phyloP scores from a whole-genome alignment of 1,140 invertebrate genomes.

The Pseudobourletiella spinata region DNA sequence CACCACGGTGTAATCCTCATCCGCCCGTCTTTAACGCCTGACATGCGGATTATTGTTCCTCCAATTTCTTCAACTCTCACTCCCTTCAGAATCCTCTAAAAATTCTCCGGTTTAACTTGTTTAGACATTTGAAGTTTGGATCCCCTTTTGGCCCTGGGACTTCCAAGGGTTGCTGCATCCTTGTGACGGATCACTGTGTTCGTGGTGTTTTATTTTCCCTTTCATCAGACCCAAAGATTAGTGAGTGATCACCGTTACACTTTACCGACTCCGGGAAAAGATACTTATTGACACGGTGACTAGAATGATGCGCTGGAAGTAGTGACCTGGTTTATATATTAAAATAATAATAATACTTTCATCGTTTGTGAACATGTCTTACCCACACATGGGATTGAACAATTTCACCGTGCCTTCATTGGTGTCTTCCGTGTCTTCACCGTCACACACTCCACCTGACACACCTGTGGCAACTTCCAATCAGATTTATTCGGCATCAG shows the following conservation, averaged over 20 bases:
- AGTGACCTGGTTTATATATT: neutral
- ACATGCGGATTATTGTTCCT: too few relatives aligned
- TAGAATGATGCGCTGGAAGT: neutral
- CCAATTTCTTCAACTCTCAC: too few relatives aligned
- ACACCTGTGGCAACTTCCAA: neutral
- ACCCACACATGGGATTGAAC: neutral
- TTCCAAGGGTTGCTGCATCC: too few relatives aligned
- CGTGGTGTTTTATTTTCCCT: too few relatives aligned
- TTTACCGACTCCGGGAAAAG: neutral
- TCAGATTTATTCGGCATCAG: neutral
- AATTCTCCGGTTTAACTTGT: too few relatives aligned
- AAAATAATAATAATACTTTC: too few relatives aligned
- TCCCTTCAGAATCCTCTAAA: too few relatives aligned
- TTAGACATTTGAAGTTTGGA: too few relatives aligned
- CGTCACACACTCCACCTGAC: constrained; percentile 3
- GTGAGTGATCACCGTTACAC: neutral
- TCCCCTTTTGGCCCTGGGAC: too few relatives aligned
- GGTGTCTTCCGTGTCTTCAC: constrained; percentile 2
- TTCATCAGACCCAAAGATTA: neutral
- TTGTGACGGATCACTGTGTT: too few relatives aligned
- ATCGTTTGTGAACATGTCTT: neutral
- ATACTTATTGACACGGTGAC: neutral
- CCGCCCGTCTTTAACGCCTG: too few relatives aligned
- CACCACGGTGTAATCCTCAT: too few relatives aligned
- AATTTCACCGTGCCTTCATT: constrained; percentile 9